A percentile compares a stretch with the other conserved stretches of the same genome.
phyloP scores from a whole-genome alignment of 2,797 vertebrate species.

The Etheostoma nigrum region DNA sequence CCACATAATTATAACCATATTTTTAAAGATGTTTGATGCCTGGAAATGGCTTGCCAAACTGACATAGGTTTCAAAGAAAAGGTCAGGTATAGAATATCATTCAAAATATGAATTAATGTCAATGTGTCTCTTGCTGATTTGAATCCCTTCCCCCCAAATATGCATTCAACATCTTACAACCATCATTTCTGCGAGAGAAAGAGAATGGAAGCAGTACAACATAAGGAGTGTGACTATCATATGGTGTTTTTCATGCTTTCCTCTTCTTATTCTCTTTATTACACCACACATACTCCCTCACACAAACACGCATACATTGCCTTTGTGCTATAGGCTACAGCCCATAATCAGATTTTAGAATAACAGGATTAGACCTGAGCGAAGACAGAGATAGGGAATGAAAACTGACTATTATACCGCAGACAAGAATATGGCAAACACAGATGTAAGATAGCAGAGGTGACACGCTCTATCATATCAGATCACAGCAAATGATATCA shows the following conservation, averaged over 20 bases:
- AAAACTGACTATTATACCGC: conserved; percentile 71
- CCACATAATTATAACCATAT: conserved; percentile 14
- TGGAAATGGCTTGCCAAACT: conserved; percentile 5
- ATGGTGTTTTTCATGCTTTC: neutral
- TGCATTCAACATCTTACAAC: neutral
- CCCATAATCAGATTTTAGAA: conserved; percentile 74
- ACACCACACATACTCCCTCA: conserved; percentile 8
- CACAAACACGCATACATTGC: conserved; percentile 39
- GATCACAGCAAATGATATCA: conserved; percentile 66
- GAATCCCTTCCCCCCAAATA: neutral
- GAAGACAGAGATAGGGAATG: conserved; percentile 62
- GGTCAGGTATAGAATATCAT: conserved; percentile 28
- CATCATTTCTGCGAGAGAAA: neutral
- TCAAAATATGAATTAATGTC: conserved; percentile 27
- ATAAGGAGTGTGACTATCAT: neutral
- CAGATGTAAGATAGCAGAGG: conserved; percentile 65
- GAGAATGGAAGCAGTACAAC: too few relatives aligned
- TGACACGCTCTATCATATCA: conserved; percentile 62
- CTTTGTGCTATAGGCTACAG: conserved; percentile 57
- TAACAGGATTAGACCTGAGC: conserved; percentile 78
- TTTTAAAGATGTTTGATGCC: neutral
- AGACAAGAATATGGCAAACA: conserved; percentile 56
- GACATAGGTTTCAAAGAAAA: conserved; percentile 19
- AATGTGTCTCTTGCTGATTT: neutral
- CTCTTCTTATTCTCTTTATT: neutral